Evolutionary conservation across 2,888 invertebrate species (phyloP).

Genomic region (Eremobia ochroleuca): DNA sequence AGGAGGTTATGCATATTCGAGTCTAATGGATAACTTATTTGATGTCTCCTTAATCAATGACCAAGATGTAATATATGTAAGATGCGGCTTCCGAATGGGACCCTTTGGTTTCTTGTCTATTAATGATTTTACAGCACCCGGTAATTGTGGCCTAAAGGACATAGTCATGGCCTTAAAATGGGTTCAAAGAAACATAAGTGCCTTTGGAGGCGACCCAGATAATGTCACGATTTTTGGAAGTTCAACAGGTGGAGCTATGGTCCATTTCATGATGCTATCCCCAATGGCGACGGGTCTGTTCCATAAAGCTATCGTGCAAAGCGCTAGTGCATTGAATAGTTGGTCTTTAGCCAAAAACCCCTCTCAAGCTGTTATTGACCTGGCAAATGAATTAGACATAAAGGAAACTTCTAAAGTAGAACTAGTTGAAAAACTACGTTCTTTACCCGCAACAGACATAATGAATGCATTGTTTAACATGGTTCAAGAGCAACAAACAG

Average conservation of each 20-base stretch:
- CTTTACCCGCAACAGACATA: slow-evolving; percentile 74
- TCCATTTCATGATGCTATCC: slow-evolving; percentile 88
- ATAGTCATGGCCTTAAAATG: slow-evolving; percentile 86
- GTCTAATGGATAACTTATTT: slow-evolving; percentile 76
- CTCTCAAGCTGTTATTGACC: slow-evolving; percentile 73
- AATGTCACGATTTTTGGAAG: slow-evolving; percentile 89
- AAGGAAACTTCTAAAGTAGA: slow-evolving; percentile 75
- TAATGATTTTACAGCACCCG: slow-evolving; percentile 85
- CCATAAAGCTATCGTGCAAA: slow-evolving; percentile 87
- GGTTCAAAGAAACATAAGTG: slow-evolving; percentile 84
- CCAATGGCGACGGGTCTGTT: slow-evolving; percentile 87
- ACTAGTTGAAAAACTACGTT: slow-evolving; percentile 81
- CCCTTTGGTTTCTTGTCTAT: slow-evolving; percentile 87
- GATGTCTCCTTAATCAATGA: slow-evolving; percentile 82
- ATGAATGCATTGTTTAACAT: slow-evolving; percentile 75
- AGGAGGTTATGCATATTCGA: slow-evolving; percentile 81
- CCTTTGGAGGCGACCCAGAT: slow-evolving; percentile 86
- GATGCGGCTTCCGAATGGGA: slow-evolving; percentile 86
- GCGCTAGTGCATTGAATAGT: slow-evolving; percentile 85
- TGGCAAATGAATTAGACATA: slow-evolving; percentile 81
- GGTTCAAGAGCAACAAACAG: slow-evolving; percentile 34
- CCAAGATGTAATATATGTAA: slow-evolving; percentile 83
- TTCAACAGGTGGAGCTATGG: slow-evolving; percentile 86
- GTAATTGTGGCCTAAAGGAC: slow-evolving; percentile 88
- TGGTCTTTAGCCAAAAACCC: slow-evolving; percentile 85